A percentile compares a stretch with the other conserved stretches of the same genome.
Evolutionary conservation across 1,140 invertebrate genomes (phyloP).

Genomic region (Myzus persicae): DNA sequence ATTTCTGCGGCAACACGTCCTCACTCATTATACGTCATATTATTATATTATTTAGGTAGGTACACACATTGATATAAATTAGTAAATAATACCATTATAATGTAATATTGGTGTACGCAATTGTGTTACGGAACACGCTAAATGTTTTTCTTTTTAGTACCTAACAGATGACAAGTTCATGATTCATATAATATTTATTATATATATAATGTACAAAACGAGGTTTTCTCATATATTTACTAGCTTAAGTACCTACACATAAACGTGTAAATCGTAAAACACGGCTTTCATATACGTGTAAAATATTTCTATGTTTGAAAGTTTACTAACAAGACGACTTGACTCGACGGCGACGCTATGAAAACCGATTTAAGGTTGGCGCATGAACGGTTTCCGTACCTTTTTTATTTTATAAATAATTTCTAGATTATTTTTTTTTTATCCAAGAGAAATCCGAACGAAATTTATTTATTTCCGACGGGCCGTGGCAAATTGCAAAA

Average conservation of each 20-base stretch:
- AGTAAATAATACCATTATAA: not conserved
- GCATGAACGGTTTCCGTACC: not conserved
- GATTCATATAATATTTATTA: no score
- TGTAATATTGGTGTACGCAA: not conserved
- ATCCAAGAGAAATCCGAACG: not conserved
- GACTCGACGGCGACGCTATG: no score
- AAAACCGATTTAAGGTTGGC: not conserved
- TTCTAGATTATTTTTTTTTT: not conserved
- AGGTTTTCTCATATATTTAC: not conserved
- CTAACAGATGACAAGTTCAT: no score
- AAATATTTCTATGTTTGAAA: not conserved
- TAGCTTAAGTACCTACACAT: no score
- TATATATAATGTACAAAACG: not conserved
- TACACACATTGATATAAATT: not conserved
- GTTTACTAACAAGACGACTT: not conserved
- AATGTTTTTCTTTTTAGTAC: not conserved
- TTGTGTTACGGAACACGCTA: not conserved
- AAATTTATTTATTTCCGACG: not conserved
- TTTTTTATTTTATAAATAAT: not conserved
- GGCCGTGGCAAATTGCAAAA: not conserved
- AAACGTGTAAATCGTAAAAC: not conserved
- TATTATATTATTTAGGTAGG: not conserved
- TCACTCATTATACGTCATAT: not conserved
- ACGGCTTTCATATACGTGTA: no score
- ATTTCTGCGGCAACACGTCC: conserved; percentile 31